phyloP scores from a whole-genome alignment of 2,888 invertebrate species.

The Syrista parreyssii region DNA sequence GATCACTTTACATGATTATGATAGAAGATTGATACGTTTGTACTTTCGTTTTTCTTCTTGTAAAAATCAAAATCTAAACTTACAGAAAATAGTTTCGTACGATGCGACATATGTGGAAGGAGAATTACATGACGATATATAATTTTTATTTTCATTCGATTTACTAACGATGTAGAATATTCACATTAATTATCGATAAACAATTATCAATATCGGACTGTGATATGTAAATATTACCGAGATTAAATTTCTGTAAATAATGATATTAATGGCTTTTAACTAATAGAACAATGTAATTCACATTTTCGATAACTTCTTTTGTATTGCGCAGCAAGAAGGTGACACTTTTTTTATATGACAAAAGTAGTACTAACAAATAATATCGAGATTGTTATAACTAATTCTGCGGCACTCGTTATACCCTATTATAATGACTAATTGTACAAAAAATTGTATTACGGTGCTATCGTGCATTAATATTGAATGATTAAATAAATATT shows the following conservation, averaged over 20 bases:
- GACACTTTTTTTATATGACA: background rate
- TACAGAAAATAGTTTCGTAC: constrained; percentile 7
- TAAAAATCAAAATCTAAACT: constrained; percentile 9
- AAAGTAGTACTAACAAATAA: background rate
- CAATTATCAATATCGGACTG: constrained; percentile 12
- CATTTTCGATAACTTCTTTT: background rate
- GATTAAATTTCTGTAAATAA: constrained; percentile 5
- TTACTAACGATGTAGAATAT: background rate
- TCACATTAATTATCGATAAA: constrained; percentile 9
- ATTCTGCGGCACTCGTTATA: background rate
- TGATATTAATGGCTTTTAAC: background rate
- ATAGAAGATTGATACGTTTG: constrained; percentile 18
- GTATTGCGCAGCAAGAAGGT: background rate
- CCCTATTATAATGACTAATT: background rate
- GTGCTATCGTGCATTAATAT: constrained; percentile 10
- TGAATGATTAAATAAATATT: constrained; percentile 21
- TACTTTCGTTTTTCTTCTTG: constrained; percentile 10
- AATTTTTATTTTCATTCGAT: background rate
- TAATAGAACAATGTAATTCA: background rate
- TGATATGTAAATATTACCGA: constrained; percentile 15
- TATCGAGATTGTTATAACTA: background rate
- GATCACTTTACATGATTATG: constrained; percentile 3
- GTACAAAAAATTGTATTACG: background rate
- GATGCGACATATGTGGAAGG: constrained; percentile 3
- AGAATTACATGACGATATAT: constrained; percentile 4